phyloP scores from a whole-genome alignment of 2,113 vertebrate species.

The Cynocephalus volans region DNA sequence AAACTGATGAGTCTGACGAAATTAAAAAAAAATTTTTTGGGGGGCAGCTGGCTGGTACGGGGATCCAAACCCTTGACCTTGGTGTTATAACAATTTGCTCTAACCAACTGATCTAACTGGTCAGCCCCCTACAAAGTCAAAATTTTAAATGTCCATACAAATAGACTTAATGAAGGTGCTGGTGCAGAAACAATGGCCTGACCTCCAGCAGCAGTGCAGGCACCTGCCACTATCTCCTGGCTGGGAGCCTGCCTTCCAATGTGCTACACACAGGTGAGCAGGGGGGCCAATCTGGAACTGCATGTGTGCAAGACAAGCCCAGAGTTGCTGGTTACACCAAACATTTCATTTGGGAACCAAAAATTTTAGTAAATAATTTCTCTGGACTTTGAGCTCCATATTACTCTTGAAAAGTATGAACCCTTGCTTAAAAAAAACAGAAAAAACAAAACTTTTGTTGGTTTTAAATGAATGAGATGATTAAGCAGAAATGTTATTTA shows the following conservation, averaged over 20 bases:
- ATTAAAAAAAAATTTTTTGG: not conserved
- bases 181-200: not conserved
- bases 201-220: not conserved
- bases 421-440: not conserved
- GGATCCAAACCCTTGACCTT: no score
- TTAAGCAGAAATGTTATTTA: not conserved
- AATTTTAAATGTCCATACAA: not conserved
- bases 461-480: not conserved
- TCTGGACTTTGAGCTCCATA: not conserved
- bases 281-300: no score
- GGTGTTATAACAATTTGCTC: no score
- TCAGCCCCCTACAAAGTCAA: no score
- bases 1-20: not conserved
- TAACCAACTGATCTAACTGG: no score
- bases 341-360: not conserved
- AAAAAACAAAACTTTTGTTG: not conserved
- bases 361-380: not conserved
- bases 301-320: not conserved
- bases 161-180: not conserved
- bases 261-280: no score
- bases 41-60: no score
- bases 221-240: not conserved
- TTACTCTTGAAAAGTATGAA: not conserved
- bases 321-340: not conserved
- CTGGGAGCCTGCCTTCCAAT: no score